A percentile compares a stretch with the other conserved stretches of the same genome.
Conservation (phyloP, 2,888 invertebrate genomes). For the Crossocerus cetratus region DNA sequence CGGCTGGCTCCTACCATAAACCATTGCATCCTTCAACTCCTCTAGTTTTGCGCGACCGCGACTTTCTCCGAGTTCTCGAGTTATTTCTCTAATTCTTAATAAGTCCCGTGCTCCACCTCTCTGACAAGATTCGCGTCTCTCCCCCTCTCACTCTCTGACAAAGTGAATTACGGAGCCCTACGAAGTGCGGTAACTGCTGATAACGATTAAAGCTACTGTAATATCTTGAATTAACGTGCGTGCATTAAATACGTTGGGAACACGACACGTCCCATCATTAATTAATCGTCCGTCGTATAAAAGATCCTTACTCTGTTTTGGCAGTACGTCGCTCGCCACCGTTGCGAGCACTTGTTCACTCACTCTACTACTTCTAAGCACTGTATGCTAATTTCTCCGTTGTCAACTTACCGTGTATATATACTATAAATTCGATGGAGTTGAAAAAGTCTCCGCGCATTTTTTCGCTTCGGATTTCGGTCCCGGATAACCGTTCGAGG, state of each 20-base stretch:
- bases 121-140: constrained; percentile 33
- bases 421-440: constrained; percentile 6
- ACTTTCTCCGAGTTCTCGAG: constrained; percentile 51
- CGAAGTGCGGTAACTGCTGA: constrained; percentile 73
- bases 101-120: constrained; percentile 25
- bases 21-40: constrained; percentile 39
- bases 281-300: constrained; percentile 61
- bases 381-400: constrained; percentile 8
- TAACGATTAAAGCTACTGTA: constrained; percentile 76
- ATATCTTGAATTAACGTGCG: constrained; percentile 73
- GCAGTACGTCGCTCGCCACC: constrained; percentile 22
- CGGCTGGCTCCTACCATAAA: constrained; percentile 40
- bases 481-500: constrained; percentile 22
- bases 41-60: constrained; percentile 57
- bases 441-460: not conserved
- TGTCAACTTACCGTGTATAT: not conserved
- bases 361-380: not conserved
- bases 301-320: constrained; percentile 29
- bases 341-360: constrained; percentile 7
- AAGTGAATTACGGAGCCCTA: constrained; percentile 73
- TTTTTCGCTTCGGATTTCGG: constrained; percentile 17
- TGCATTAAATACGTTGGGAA: constrained; percentile 68
- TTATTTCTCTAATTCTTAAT: constrained; percentile 51
- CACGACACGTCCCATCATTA: constrained; percentile 55
- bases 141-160: constrained; percentile 46